phyloP scores from a whole-genome alignment of 2,888 invertebrate species.

The Galerucella nymphaeae region DNA sequence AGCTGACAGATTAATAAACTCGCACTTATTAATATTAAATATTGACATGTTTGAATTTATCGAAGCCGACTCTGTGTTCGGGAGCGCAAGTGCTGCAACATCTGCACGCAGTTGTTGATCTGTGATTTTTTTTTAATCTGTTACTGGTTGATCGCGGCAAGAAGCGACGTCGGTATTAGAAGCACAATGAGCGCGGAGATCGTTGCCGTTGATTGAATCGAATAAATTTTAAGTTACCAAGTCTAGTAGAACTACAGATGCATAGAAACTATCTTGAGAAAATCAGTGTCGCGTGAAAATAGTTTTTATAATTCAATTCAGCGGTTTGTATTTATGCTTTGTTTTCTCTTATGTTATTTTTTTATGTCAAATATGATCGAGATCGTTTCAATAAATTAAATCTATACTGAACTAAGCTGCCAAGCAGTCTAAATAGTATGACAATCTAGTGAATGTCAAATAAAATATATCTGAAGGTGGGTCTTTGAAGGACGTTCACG shows the following conservation, averaged over 20 bases:
- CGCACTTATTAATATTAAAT: too few species aligned
- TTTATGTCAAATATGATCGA: neutral
- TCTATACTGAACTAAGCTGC: too few species aligned
- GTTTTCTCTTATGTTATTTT: neutral
- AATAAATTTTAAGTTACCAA: constrained; percentile 17
- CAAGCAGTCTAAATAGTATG: too few species aligned
- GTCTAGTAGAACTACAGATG: constrained; percentile 16
- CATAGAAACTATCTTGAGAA: neutral
- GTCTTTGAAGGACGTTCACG: too few species aligned
- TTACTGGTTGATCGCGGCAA: neutral
- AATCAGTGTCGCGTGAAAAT: constrained; percentile 14
- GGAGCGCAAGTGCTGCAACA: constrained; percentile 25
- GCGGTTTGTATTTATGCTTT: neutral
- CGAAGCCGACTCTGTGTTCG: neutral
- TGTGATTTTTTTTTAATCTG: constrained; percentile 14
- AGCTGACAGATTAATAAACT: too few species aligned
- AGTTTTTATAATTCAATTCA: constrained; percentile 5
- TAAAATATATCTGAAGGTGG: too few species aligned
- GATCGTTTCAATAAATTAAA: too few species aligned
- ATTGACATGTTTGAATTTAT: too few species aligned
- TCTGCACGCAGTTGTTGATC: constrained; percentile 27
- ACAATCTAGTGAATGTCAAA: too few species aligned
- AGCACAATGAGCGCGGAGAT: constrained; percentile 16
- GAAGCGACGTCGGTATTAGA: constrained; percentile 3
- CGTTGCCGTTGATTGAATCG: constrained; percentile 15